Evolutionary conservation across 2,797 vertebrate species (phyloP), one percentile per base, ranked within the genome.

Genomic region (Typhlichthys subterraneus): DNA sequence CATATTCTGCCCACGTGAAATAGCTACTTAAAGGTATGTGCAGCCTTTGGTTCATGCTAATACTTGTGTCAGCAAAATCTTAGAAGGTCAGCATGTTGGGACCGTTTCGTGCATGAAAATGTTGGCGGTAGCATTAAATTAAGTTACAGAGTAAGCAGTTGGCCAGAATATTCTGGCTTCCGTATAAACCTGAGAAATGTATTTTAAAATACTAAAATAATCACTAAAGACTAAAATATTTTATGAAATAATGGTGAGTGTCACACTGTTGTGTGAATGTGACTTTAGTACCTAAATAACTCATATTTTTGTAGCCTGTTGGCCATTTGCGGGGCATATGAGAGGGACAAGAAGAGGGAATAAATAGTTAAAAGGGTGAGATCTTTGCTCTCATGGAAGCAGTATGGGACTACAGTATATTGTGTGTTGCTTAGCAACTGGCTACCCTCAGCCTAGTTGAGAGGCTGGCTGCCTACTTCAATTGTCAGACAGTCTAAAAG

Each of bases 351-450:
- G 23, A 4, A 29, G 23, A 29, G 23, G 52, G 54, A 63, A 10
- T 1, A 54, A 17, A 64, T 47, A 47, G 69, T 12, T 77, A 58
- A 77, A 67, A 61, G 56, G 80, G 60, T 55, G 55, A 75, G 76
- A 80, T 76, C 45, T 77, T 47, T 68, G 67, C 61, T 12, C 57
- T 76, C 51, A 11, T 59, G 66, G 65, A 79, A 65, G 61, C 68
- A 59, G 68, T 63, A 73, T 66, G 61, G 65, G 77, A 70, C 85
- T 87, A 75, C 63, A 71, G 84, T 77, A 4, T 66, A 88, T 86
- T 88, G 86, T 77, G 4, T 66, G 89, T 86, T 88, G 86, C 88
- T 71, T 76, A 82, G 90, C 73, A 87, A 84, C 88, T 74, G 69
- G 56, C 77, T 80, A 77, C 81, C 82, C 78, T 76, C 85, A 72